Percentiles rank a stretch among this genome's conserved stretches.
phyloP scores from a whole-genome alignment of 1,140 invertebrate species.

The Pogonognathellus flavescens region DNA sequence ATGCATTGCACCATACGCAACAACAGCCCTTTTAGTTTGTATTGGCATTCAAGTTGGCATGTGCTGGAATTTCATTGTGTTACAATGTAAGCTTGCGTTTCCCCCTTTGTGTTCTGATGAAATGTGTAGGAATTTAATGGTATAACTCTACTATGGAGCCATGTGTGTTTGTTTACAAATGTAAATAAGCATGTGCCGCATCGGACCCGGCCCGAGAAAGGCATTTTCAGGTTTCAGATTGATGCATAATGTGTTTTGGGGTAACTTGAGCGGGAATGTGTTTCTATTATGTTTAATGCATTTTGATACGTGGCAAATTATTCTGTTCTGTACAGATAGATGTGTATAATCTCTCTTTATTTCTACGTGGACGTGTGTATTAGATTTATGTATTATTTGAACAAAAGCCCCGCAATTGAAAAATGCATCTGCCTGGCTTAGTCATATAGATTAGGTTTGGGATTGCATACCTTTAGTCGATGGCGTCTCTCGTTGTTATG shows the following conservation, averaged over 20 bases:
- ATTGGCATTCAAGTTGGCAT: background rate
- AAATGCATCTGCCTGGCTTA: constrained; percentile 2
- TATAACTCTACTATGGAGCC: background rate
- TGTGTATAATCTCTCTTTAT: too few relatives aligned
- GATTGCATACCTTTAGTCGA: background rate
- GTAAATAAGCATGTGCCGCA: background rate
- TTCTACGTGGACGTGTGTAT: too few relatives aligned
- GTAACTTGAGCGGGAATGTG: constrained; percentile 22
- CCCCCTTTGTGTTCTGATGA: background rate
- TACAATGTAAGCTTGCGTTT: background rate
- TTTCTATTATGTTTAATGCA: background rate
- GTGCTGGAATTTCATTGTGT: constrained; percentile 30
- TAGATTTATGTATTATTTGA: too few relatives aligned
- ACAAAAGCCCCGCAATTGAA: background rate
- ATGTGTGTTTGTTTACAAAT: constrained; percentile 23
- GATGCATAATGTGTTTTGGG: background rate
- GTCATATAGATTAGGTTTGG: background rate
- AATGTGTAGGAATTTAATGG: background rate
- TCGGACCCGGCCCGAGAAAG: background rate
- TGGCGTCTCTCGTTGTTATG: background rate
- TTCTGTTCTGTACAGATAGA: too few relatives aligned
- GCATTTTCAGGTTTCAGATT: background rate
- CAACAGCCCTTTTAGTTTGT: background rate
- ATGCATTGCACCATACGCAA: background rate
- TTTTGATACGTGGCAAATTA: too few relatives aligned